Percentiles rank a stretch among this genome's conserved stretches.
Evolutionary conservation across 2,113 vertebrate genomes (phyloP).

Genomic region (Barnardius zonarius): DNA sequence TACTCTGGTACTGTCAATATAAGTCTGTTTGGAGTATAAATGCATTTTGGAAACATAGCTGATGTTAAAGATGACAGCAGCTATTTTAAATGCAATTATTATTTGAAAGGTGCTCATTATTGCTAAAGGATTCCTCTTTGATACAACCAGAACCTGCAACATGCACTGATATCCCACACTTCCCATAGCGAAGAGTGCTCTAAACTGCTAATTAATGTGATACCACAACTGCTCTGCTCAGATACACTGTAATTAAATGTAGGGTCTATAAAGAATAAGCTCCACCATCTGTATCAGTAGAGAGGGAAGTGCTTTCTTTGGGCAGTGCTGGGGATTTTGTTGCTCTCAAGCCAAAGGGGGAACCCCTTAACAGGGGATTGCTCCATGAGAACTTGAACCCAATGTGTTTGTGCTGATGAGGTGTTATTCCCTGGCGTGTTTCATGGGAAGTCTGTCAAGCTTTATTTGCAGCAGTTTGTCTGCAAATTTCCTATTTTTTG

Average conservation of each 20-base stretch:
- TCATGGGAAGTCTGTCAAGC: background rate
- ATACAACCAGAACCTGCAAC: background rate
- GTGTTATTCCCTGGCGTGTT: background rate
- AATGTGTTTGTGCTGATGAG: background rate
- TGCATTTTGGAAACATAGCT: background rate
- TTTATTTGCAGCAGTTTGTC: background rate
- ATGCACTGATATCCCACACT: background rate
- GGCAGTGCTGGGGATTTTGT: background rate
- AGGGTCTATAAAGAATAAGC: background rate
- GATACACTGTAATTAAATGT: constrained; percentile 41
- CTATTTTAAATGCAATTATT: constrained; percentile 38
- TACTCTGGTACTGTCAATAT: background rate
- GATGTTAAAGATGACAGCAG: constrained; percentile 25
- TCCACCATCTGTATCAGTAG: background rate
- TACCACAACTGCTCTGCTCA: background rate
- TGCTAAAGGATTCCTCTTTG: constrained; percentile 1
- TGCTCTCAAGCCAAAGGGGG: background rate
- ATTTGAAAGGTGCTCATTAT: constrained; percentile 57
- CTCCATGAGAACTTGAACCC: background rate
- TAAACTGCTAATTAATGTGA: constrained; percentile 35
- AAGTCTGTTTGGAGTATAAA: constrained; percentile 6
- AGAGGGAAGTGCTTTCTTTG: background rate
- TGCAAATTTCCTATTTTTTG: background rate
- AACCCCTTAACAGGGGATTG: background rate
- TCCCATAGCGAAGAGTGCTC: background rate